Evolutionary conservation across 2,113 vertebrate species (phyloP), one percentile per base, ranked within the genome.

Genomic region (Paratilapia polleni): DNA sequence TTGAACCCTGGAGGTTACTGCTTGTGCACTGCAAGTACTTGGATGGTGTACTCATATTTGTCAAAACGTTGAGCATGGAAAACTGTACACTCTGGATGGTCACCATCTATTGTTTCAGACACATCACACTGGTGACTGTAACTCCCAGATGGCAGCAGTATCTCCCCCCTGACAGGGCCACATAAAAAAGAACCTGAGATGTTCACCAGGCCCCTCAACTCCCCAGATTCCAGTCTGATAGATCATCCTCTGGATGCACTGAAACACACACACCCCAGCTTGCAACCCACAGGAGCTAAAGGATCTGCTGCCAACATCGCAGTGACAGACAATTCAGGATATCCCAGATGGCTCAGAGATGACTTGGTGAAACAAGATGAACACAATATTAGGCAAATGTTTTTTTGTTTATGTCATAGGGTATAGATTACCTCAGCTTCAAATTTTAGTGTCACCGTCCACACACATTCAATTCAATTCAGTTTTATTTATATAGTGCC

Each of bases 111-210:
- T 15, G 14, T 17, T 49, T 49, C 47, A 49, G 14, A 17, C 12
- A 1, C 43, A 47, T 28, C 15, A 49, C 64, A 28, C 9, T 49
- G 41, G 38, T 43, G n/a, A 68, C 0, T 17, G 38, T 54, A 54
- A n/a, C 19, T 47, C 5, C 64, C 22, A 26, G 64, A 41, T 15
- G 19, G 41, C 43, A 47, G 43, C 1, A 5, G 41, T 24, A 36
- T 36, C 36, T 8, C 36, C 36, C 6, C 6, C 6, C 36, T n/a
- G n/a, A n/a, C n/a, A n/a, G n/a, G n/a, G n/a, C 24, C 38, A 6
- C n/a, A 43, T 17, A 2, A 43, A 43, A 66, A 66, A 3, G n/a
- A 43, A 66, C 0, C 13, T 9, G 38, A 0, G 7, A 26, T 1
- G 24, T 14, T 17, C 22, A 5, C 8, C 63, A 68, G 8, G 0